These are phyloP conservation scores for Tragelaphus scriptus DNA, from an alignment of 2,113 vertebrate genomes.

Conservation along the genomic window DNA sequence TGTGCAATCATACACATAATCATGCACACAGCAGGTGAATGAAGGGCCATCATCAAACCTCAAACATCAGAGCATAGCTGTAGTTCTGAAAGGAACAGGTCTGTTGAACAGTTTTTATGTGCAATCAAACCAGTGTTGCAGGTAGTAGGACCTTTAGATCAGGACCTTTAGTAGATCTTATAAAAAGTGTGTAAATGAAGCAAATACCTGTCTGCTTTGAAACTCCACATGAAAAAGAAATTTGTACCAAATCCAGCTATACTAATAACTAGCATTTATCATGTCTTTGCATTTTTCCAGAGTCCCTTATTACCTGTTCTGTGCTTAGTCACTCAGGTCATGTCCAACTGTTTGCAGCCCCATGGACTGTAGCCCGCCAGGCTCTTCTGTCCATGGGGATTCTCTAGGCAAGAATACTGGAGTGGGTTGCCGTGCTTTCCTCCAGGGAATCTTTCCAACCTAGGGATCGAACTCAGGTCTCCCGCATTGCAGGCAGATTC, in stretches of 20 bases:
- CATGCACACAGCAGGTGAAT: no score
- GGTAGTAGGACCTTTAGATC: not conserved
- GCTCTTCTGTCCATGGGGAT: not conserved
- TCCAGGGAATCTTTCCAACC: not conserved
- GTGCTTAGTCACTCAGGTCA: not conserved
- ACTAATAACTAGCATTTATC: not conserved
- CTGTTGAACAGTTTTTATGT: not conserved
- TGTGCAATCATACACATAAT: not conserved
- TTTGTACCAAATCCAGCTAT: not conserved
- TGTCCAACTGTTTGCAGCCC: not conserved
- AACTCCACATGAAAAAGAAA: not conserved
- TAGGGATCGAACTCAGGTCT: not conserved
- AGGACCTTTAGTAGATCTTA: not conserved
- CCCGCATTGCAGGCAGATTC: not conserved
- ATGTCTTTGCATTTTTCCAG: not conserved
- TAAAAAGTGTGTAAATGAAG: not conserved
- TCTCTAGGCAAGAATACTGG: not conserved
- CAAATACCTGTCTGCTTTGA: not conserved
- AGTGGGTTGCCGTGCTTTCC: not conserved
- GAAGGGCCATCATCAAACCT: no score
- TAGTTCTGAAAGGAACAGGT: not conserved
- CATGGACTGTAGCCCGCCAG: not conserved
- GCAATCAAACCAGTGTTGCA: not conserved
- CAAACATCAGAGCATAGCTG: not conserved
- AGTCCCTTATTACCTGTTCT: not conserved